A percentile compares a stretch with the other conserved stretches of the same genome.
Evolutionary conservation across 2,797 vertebrate species (phyloP).

Genomic region (Vespertilio murinus): DNA sequence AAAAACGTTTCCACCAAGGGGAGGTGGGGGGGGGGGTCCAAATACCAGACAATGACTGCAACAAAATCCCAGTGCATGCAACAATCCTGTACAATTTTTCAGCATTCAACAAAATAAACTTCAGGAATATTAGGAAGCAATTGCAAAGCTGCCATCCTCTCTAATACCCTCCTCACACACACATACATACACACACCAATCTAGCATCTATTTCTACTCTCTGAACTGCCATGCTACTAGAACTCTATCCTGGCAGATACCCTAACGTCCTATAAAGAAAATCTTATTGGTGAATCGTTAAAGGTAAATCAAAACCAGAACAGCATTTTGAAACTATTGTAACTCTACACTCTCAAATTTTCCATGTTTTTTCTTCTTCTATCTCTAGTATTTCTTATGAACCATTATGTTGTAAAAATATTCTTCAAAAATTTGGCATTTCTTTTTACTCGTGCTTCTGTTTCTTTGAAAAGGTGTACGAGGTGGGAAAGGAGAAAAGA

Average conservation of each 20-base stretch:
- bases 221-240: not conserved
- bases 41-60: not conserved
- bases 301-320: not conserved
- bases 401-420: not conserved
- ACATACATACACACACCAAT: not conserved
- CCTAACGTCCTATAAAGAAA: not conserved
- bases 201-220: not conserved
- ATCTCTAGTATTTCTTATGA: not conserved
- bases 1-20: not conserved
- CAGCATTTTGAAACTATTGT: not conserved
- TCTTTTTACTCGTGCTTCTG: not conserved
- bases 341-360: not conserved
- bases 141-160: not conserved
- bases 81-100: not conserved
- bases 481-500: not conserved
- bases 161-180: fast-evolving
- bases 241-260: not conserved
- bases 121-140: not conserved
- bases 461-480: not conserved
- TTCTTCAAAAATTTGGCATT: not conserved
- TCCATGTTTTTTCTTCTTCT: not conserved
- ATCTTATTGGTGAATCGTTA: not conserved
- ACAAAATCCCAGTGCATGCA: not conserved
- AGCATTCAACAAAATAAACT: not conserved
- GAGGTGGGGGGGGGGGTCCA: no score